Base-by-base conservation (phyloP, 2,113 vertebrate genomes). In the Rhynchomys soricoides region DNA sequence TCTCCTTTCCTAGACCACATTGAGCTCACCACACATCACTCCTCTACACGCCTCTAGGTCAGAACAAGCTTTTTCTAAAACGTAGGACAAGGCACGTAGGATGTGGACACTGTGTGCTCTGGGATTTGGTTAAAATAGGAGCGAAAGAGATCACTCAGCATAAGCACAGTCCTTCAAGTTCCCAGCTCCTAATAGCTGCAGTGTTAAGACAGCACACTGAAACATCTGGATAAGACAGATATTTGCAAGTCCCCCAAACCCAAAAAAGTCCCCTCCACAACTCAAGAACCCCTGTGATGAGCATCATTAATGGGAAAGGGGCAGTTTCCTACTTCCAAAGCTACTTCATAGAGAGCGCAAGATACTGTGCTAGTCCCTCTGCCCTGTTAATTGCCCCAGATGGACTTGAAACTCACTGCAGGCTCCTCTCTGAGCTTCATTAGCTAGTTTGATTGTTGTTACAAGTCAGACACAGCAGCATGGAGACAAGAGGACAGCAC, bases 401-500 rank as follows among this genome's bases (percentile, higher is more conserved):
- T 73, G 85, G 66, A 75, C 73, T 17, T 78, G 86, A 86, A 91
- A 92, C 75, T 92, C 73, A 48, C 75, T 7, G 29, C 75, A 77
- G 68, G 5, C 59, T 90, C 52, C 66, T 92, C 10, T 3, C 73
- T 90, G 74, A 90, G 86, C 55, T 94, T 91, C 73, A 92, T 77
- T 89, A 78, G 40, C 70, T 77, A 86, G 45, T 55, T 29, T 79
- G 43, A 48, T 19, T 50, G 34, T 24, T 66, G 29, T 78, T 87
- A 86, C 48, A 95, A 75, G 95, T 96, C 94, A 96, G 90, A 95
- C 89, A 92, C 0, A 93, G 89, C 45, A 88, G 91, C 77, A 94
- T 71, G 87, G 93, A 91, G 90, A 96, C 13, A 71, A 95, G 89
- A 92, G 96, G 85, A 88, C 9, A 86, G 48, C 40, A n/a, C 74